These are phyloP conservation scores for Melanostoma mellinum DNA, from an alignment of 2,888 invertebrate genomes.

Conservation along the genomic window DNA sequence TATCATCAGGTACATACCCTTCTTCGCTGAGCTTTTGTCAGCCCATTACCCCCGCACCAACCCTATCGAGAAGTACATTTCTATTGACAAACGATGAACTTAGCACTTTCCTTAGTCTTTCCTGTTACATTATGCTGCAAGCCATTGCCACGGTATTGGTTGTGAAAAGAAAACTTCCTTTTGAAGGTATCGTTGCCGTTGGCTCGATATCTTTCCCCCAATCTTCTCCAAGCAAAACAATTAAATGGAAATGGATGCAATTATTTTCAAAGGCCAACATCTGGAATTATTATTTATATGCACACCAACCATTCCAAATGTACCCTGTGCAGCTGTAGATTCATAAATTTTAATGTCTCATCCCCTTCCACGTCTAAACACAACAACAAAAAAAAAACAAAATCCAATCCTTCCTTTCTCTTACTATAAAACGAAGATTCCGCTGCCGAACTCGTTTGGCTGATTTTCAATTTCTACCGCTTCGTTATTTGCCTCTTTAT, in stretches of 20 bases:
- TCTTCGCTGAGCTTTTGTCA: too few species aligned
- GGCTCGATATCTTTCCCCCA: too few species aligned
- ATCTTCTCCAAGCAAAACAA: background rate
- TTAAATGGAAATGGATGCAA: background rate
- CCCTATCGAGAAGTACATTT: too few species aligned
- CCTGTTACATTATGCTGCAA: too few species aligned
- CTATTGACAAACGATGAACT: too few species aligned
- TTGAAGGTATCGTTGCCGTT: too few species aligned
- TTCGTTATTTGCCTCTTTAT: constrained; percentile 30
- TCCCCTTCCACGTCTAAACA: constrained; percentile 7
- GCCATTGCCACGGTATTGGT: too few species aligned
- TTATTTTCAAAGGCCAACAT: constrained; percentile 10
- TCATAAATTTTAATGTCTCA: constrained; percentile 37
- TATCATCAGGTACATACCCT: too few species aligned
- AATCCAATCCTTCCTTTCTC: constrained; percentile 24
- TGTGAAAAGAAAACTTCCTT: too few species aligned
- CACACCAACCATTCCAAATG: background rate
- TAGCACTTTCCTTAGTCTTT: too few species aligned
- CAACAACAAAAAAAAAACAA: constrained; percentile 54
- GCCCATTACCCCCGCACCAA: too few species aligned
- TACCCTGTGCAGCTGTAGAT: constrained; percentile 2
- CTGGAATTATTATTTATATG: constrained; percentile 28
- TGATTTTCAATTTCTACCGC: constrained; percentile 43
- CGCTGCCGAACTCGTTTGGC: constrained; percentile 28
- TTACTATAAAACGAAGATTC: constrained; percentile 12